Evolutionary conservation across 2,113 vertebrate species (phyloP).

Genomic region (Crotophaga sulcirostris): DNA sequence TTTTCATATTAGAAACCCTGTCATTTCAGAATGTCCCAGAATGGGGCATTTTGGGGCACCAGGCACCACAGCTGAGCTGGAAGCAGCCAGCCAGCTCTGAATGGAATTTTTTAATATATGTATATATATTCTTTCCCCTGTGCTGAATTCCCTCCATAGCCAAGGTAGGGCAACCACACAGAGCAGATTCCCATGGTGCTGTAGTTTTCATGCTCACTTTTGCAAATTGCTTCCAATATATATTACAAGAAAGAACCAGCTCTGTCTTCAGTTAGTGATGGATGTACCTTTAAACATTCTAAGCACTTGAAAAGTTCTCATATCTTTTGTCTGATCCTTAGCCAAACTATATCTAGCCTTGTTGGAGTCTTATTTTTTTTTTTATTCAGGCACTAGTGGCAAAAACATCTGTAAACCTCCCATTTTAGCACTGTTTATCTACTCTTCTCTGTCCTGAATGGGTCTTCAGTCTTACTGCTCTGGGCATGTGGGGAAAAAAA

Average conservation of each 20-base stretch:
- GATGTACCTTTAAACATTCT: constrained; percentile 11
- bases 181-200: neutral
- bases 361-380: neutral
- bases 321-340: constrained; percentile 21
- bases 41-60: neutral
- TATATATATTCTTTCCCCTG: neutral
- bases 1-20: neutral
- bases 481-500: neutral
- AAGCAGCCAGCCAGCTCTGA: neutral
- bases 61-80: neutral
- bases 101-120: neutral
- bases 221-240: neutral
- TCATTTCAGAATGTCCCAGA: neutral
- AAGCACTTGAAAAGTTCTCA: neutral
- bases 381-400: neutral
- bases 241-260: constrained; percentile 1
- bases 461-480: neutral
- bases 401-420: constrained; percentile 25
- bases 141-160: neutral
- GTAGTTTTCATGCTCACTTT: constrained; percentile 13
- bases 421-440: neutral
- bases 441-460: neutral
- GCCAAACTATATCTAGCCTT: neutral
- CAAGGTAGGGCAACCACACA: neutral
- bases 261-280: neutral